Evolutionary conservation across 2,888 invertebrate species (phyloP), one percentile per base, ranked within the genome.

Genomic region (Epirrhoe tristata): DNA sequence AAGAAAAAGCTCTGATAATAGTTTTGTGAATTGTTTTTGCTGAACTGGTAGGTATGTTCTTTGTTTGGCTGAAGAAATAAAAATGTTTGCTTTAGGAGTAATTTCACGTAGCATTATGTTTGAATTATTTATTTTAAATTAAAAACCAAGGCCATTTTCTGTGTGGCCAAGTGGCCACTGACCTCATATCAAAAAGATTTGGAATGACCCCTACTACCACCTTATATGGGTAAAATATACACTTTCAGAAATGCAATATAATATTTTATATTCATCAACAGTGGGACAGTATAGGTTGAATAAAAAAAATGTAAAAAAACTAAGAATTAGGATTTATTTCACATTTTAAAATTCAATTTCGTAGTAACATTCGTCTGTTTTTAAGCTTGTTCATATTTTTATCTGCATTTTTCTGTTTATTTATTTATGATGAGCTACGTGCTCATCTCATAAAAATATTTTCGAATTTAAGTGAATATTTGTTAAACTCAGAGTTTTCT

Each of bases 1-100:
- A 74, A 69, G 68, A 72, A 74, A 72, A 67, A 71, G 63, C 70
- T 66, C 57, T 58, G 67, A 59, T 67, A 69, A 73, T 70, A 66
- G 73, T 73, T 68, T 39, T 54, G 60, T 50, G 62, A 59, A 68
- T 66, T 66, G 67, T 55, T 70, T 71, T 71, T 67, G 50, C 48
- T 46, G 57, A 43, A 34, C 50, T 66, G 52, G 63, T 51, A 54
- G 52, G 63, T 51, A 54, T 51, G 58, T 69, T 59, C 53, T 65
- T 73, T 69, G 66, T 63, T 63, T 70, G 55, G 66, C 43, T 16
- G 48, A 6, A 48, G 48, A 48, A 48, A 48, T 16, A 16, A 48
- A 48, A 16, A 16, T 14, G 6, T 48, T 48, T 16, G 48, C 7
- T 43, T 55, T 54, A 62, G 51, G 32, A 48, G 31, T 51, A 6